phyloP scores from a whole-genome alignment of 2,113 vertebrate genomes.

The Silurus glanis region DNA sequence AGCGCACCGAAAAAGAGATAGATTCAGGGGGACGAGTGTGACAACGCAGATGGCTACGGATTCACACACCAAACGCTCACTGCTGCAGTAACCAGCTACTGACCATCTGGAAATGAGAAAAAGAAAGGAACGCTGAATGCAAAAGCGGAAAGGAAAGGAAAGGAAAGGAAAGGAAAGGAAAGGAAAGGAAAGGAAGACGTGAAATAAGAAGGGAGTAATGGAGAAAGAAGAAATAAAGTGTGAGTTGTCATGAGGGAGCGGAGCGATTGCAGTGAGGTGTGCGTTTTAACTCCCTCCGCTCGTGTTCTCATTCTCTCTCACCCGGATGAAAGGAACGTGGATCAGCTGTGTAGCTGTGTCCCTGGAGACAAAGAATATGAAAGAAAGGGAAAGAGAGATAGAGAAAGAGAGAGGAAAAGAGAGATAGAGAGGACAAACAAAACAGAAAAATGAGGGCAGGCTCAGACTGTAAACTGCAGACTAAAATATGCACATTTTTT shows the following conservation, averaged over 20 bases:
- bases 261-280: conserved; percentile 5
- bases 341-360: conserved; percentile 31
- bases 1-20: neutral
- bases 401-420: conserved; percentile 1
- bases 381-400: neutral
- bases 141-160: neutral
- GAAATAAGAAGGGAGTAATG: neutral
- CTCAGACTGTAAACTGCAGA: neutral
- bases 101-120: conserved; percentile 11
- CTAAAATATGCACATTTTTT: neutral
- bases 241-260: neutral
- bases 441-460: conserved; percentile 29
- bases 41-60: neutral
- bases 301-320: conserved; percentile 12
- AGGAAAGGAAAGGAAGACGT: neutral
- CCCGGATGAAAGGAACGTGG: conserved; percentile 30
- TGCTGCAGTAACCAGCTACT: neutral
- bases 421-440: conserved; percentile 36
- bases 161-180: neutral
- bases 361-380: conserved; percentile 10
- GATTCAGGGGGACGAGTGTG: neutral
- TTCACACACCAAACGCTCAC: neutral
- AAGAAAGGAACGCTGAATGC: neutral
- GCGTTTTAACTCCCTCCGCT: conserved; percentile 20
- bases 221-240: conserved; percentile 12